Conservation (phyloP, 2,113 vertebrate species). For the Rhinolophus sinicus region DNA sequence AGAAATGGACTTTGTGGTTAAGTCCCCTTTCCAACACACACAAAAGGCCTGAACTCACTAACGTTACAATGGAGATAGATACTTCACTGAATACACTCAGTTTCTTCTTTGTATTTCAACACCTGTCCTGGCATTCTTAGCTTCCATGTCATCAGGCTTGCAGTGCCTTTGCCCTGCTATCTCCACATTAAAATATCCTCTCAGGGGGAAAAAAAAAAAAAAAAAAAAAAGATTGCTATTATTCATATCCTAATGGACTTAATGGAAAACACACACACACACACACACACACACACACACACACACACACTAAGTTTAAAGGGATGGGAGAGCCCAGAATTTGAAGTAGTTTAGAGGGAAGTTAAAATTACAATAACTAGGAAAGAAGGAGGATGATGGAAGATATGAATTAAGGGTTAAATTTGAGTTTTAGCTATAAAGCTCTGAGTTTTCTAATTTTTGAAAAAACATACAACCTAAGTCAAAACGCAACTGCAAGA, state of each 20-base stretch:
- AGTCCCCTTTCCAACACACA: neutral
- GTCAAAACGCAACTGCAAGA: neutral
- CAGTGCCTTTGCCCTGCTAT: neutral
- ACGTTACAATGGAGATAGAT: neutral
- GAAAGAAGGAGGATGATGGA: neutral
- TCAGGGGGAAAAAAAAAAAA: neutral
- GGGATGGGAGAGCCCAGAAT: neutral
- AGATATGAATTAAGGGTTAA: neutral
- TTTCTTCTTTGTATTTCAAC: neutral
- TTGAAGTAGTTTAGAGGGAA: neutral
- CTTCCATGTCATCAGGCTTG: neutral
- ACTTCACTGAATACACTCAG: rapidly evolving
- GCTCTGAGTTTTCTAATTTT: neutral
- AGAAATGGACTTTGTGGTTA: neutral
- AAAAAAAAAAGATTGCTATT: neutral
- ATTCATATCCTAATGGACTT: neutral
- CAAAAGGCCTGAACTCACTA: neutral
- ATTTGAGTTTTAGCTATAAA: neutral
- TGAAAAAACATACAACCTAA: neutral
- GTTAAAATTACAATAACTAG: neutral
- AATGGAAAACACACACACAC: too few species aligned
- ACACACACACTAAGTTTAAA: neutral
- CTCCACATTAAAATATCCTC: neutral
- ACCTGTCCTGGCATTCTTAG: neutral
- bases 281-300: too few species aligned